These are phyloP conservation scores for Oplegnathus fasciatus DNA, from an alignment of 2,113 vertebrate species.

Conservation along the genomic window DNA sequence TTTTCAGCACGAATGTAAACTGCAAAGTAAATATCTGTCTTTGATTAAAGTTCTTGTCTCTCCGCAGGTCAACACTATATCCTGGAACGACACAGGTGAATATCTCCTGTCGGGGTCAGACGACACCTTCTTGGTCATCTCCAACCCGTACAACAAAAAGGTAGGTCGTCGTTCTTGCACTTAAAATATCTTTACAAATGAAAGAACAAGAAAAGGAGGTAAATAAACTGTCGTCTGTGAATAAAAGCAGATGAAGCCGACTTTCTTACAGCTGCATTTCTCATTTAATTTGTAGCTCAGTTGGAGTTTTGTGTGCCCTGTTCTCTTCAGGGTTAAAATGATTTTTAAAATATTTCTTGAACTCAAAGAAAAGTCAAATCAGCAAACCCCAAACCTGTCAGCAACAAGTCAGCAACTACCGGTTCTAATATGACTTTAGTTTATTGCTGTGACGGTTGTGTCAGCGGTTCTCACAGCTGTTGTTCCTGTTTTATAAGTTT, in stretches of 20 bases:
- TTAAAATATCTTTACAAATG: background rate
- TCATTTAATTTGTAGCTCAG: background rate
- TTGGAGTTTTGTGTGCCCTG: background rate
- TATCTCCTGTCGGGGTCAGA: slow-evolving; percentile 98
- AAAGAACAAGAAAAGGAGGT: background rate
- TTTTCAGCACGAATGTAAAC: background rate
- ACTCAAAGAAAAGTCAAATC: background rate
- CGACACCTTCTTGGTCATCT: slow-evolving; percentile 97
- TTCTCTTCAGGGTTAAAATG: too few species aligned
- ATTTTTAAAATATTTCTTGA: background rate
- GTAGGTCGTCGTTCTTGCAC: slow-evolving; percentile 71
- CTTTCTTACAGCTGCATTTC: background rate
- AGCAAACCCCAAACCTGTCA: background rate
- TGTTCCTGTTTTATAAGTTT: too few species aligned
- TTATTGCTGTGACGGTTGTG: background rate
- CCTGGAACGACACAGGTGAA: slow-evolving; percentile 98
- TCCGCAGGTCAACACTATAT: slow-evolving; percentile 97
- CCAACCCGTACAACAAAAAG: slow-evolving; percentile 98
- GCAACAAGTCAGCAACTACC: too few species aligned
- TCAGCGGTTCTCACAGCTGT: too few species aligned
- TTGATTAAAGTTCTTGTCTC: slow-evolving; percentile 8
- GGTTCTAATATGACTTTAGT: background rate
- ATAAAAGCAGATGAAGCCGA: background rate
- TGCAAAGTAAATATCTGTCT: background rate
- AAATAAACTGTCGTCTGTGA: background rate